phyloP scores from a whole-genome alignment of 2,797 vertebrate genomes.

The Capromys pilorides region DNA sequence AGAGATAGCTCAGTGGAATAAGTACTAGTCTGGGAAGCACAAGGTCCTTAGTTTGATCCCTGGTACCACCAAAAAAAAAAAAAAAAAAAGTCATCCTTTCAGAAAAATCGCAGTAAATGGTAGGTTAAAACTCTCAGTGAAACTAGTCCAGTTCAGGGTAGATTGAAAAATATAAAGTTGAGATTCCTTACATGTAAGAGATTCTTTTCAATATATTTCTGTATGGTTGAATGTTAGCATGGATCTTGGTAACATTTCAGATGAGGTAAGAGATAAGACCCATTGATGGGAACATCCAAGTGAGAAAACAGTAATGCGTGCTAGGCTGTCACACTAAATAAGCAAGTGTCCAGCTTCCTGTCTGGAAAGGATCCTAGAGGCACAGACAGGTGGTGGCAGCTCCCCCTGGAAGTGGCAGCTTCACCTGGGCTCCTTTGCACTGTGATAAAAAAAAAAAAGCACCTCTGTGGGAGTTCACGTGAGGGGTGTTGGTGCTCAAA shows the following conservation, averaged over 20 bases:
- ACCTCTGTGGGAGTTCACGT: neutral
- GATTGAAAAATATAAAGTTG: neutral
- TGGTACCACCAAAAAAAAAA: too few relatives aligned
- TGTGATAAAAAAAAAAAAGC: neutral
- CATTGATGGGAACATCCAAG: neutral
- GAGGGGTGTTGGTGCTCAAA: neutral
- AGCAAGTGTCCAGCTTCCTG: neutral
- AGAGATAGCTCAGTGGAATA: too few relatives aligned
- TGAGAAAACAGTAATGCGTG: neutral
- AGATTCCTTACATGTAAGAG: neutral
- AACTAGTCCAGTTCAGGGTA: neutral
- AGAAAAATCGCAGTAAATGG: too few relatives aligned
- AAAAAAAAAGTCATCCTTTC: neutral
- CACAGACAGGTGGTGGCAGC: neutral
- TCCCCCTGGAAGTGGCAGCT: neutral
- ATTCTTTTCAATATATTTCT: neutral
- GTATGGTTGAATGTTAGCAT: neutral
- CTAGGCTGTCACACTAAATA: too few relatives aligned
- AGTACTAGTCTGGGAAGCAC: too few relatives aligned
- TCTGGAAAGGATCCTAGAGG: neutral
- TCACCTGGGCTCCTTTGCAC: neutral
- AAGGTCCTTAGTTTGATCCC: too few relatives aligned
- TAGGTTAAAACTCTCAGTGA: constrained; percentile 9
- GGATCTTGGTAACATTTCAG: neutral
- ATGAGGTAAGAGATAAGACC: neutral